Evolutionary conservation across 2,113 vertebrate genomes (phyloP).

Genomic region (Elephantulus edwardii): DNA sequence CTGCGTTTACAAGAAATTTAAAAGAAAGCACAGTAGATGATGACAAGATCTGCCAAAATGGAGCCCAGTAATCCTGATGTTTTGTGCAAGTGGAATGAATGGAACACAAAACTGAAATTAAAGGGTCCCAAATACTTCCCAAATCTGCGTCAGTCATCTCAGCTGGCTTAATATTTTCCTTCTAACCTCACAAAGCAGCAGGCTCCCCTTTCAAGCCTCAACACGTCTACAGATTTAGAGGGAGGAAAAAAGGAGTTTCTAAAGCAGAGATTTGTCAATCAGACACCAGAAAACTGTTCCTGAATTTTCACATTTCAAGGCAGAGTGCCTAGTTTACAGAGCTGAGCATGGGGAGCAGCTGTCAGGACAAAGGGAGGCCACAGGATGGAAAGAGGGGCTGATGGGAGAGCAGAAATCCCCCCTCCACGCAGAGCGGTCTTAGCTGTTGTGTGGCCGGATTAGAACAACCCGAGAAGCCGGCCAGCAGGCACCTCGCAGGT

Average conservation of each 20-base stretch:
- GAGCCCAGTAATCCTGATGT: background rate
- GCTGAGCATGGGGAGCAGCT: conserved; percentile 63
- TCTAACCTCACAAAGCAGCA: conserved; percentile 39
- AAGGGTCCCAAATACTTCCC: background rate
- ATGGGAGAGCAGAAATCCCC: background rate
- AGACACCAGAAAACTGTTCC: background rate
- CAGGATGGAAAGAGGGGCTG: background rate
- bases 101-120: conserved; percentile 14
- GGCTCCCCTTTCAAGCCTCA: conserved; percentile 1
- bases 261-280: background rate
- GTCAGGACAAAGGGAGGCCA: conserved; percentile 76
- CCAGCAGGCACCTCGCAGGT: conserved; percentile 73
- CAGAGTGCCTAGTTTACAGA: conserved; percentile 83
- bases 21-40: conserved; percentile 55
- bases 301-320: background rate
- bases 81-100: background rate
- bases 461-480: conserved; percentile 76
- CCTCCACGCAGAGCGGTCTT: conserved; percentile 74
- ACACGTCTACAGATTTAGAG: background rate
- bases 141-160: conserved; percentile 5
- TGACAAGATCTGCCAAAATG: background rate
- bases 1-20: conserved; percentile 80
- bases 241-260: conserved; percentile 31
- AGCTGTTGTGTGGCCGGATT: conserved; percentile 83
- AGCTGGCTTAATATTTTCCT: conserved; percentile 36